Percentiles rank a stretch among this genome's conserved stretches.
Conservation (phyloP, 1,140 invertebrate genomes). For the Steinernema feltiae region DNA sequence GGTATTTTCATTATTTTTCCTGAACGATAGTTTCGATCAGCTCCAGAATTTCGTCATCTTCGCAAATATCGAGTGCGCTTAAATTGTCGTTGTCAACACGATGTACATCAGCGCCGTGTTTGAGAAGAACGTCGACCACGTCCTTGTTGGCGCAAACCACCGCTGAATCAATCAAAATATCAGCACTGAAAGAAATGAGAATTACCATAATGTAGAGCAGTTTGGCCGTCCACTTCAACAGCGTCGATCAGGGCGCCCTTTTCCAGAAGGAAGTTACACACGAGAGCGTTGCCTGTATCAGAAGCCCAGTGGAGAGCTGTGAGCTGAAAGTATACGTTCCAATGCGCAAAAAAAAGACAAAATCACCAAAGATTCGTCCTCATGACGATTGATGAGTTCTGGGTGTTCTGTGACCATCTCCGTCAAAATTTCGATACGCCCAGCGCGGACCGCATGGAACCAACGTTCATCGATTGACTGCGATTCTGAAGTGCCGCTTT, state of each 20-base stretch:
- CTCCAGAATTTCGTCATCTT: constrained; percentile 9
- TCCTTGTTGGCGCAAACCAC: constrained; percentile 24
- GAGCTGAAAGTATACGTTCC: constrained; percentile 20
- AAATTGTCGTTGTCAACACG: constrained; percentile 32
- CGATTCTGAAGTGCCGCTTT: background rate
- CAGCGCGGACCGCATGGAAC: background rate
- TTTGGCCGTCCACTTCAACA: background rate
- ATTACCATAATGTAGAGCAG: constrained; percentile 1
- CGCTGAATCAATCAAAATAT: background rate
- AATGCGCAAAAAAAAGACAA: background rate
- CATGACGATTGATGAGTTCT: background rate
- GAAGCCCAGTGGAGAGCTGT: constrained; percentile 55
- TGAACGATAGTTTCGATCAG: background rate
- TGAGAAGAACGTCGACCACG: constrained; percentile 48
- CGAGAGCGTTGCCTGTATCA: constrained; percentile 40
- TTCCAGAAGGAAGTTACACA: background rate
- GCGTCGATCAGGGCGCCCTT: background rate
- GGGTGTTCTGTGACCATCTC: background rate
- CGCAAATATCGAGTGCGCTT: constrained; percentile 26
- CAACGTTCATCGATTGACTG: background rate
- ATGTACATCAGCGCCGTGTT: constrained; percentile 46
- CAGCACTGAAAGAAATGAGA: background rate
- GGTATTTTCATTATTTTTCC: background rate
- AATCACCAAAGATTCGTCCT: background rate
- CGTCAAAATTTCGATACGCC: background rate